These are phyloP conservation scores for Rhizomys pruinosus DNA, from an alignment of 2,113 vertebrate genomes.

Conservation along the genomic window DNA sequence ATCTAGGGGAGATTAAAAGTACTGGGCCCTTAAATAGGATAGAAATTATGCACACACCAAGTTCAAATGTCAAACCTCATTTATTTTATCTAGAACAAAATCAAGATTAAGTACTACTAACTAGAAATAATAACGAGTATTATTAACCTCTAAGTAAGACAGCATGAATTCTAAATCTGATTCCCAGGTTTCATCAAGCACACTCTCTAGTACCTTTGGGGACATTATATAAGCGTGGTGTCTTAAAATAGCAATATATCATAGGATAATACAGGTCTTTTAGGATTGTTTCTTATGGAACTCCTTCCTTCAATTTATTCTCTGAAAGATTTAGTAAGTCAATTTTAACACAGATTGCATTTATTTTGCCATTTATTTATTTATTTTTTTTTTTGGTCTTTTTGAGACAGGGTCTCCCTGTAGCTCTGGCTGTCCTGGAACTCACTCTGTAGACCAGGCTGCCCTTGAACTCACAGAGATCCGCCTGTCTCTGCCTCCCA, in stretches of 20 bases:
- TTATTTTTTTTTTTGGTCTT: too few species aligned
- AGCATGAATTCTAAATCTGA: neutral
- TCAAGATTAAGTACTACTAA: neutral
- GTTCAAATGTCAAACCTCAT: neutral
- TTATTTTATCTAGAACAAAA: neutral
- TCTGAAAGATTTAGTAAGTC: neutral
- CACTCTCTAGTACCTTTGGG: neutral
- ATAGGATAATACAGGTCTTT: neutral
- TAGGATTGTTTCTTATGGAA: neutral
- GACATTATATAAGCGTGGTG: neutral
- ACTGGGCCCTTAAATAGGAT: neutral
- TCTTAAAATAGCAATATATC: neutral
- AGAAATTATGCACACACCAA: conserved; percentile 30
- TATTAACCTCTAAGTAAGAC: neutral
- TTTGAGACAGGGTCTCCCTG: too few species aligned
- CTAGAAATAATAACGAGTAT: neutral
- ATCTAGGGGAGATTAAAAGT: neutral
- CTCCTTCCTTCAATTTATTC: neutral
- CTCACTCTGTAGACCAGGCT: too few species aligned
- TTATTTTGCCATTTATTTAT: too few species aligned
- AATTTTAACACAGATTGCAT: neutral
- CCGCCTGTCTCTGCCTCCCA: too few species aligned
- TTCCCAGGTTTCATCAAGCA: conserved; percentile 4
- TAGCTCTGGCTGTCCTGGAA: too few species aligned
- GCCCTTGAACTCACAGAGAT: too few species aligned